Base-by-base conservation (phyloP, 2,797 vertebrate species). In the Enteromius viviparus region DNA sequence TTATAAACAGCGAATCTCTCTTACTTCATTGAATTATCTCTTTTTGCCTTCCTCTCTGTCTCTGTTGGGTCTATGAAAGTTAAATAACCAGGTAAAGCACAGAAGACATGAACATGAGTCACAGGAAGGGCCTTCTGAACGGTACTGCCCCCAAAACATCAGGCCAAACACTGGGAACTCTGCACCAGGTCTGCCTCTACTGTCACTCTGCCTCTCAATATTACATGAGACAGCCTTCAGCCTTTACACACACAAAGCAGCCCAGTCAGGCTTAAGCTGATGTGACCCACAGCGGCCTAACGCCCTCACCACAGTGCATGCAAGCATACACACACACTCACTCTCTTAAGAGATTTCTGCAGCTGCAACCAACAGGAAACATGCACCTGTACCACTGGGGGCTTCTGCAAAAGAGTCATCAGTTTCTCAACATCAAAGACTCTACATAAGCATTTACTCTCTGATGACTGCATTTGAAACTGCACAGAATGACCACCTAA, bases 201-300 rank as follows among this genome's bases (percentile, higher is more conserved):
- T 66, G 76, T 70, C 64, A 81, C 76, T 65, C 85, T 88, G 85
- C 90, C 84, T 83, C 89, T 94, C 91, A 94, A 95, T 95, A 95
- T 94, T 94, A 92, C 91, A 95, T 95, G 93, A 94, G 91, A 88
- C 78, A 85, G 91, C 89, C 92, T 94, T 92, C 91, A 81, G 84
- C 45, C 49, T 53, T 84, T 58, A 75, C 17, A 88, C 70, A 77
- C 87, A 84, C 72, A 83, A 49, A 86, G 34, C 64, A 72, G 79
- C 69, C 87, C 92, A 93, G 91, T 93, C 92, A 91, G 93, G 92
- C 93, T 92, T 93, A 90, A 91, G 89, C 87, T 94, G 91, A 94
- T 94, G 92, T 92, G 91, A 89, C 94, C 93, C 60, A 84, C 88
- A 94, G 93, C 91, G 85, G 88, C 91, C 88, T 88, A 89, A 92